Evolutionary conservation across 2,797 vertebrate genomes (phyloP), one percentile per base, ranked within the genome.

Genomic region (Molossus molossus): DNA sequence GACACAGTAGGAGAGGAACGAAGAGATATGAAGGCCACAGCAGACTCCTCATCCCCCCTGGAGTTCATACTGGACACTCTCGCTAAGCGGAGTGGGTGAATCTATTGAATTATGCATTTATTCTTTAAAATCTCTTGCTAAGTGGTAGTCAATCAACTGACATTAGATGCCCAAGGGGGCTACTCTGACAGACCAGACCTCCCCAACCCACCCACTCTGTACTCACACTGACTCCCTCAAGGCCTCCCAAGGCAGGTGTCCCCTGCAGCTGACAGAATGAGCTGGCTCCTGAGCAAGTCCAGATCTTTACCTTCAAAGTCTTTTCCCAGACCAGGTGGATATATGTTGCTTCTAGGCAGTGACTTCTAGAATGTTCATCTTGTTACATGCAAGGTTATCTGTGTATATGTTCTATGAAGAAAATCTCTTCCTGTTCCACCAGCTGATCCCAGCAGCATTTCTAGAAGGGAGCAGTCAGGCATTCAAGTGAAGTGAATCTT

Each of bases 61-160:
- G 67, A 95, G 40, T 53, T 55, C 60, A 13, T 0, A 33, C n/a
- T 14, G 25, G 67, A 25, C 27, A 50, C 45, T 15, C 48, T 50
- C 5, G 9, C 62, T 20, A 23, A 72, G 21, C 6, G 11, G 6
- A 29, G 4, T 1, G 6, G 29, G 33, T 60, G 45, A 14, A 29
- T 14, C 57, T 29, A 29, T 45, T 50, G 23, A 89, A 69, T 57
- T 67, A 62, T 37, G 50, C 79, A 72, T 62, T 73, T 67, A 25
- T 72, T 67, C 53, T 92, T 89, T 69, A 53, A 73, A 77, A 33
- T 29, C 21, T 60, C 45, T 87, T 80, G 60, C 58, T 82, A 82
- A 57, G 2, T 55, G 40, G 33, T 27, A 0, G 75, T 62, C 33
- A 55, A 48, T 75, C 40, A 37, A 77, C 40, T 48, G 65, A 37